Evolutionary conservation across 2,888 invertebrate species (phyloP).

Genomic region (Caenorhabditis japonica): DNA sequence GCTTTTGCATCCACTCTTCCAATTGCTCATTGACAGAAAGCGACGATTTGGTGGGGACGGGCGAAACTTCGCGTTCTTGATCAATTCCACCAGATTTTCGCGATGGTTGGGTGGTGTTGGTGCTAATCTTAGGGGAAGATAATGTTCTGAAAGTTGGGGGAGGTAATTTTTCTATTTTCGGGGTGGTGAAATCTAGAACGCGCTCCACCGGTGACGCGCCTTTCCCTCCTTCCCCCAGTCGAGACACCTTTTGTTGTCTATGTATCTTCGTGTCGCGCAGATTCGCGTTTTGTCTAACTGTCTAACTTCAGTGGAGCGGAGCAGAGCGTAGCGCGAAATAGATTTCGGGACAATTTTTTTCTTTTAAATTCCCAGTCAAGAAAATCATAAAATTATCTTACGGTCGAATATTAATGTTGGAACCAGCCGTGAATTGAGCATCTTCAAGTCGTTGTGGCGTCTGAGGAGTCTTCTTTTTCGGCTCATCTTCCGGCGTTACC

Average conservation of each 20-base stretch:
- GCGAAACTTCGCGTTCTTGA: too few species aligned
- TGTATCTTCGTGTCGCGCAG: too few species aligned
- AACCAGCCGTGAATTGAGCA: slow-evolving; percentile 18
- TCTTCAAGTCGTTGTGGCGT: slow-evolving; percentile 11
- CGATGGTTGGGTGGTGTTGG: slow-evolving; percentile 2
- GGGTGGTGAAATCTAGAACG: too few species aligned
- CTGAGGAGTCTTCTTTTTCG: slow-evolving; percentile 16
- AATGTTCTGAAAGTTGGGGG: slow-evolving; percentile 18
- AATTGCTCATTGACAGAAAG: background rate
- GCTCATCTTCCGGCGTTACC: background rate
- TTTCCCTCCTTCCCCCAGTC: too few species aligned
- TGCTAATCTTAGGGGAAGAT: slow-evolving; percentile 4
- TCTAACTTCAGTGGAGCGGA: too few species aligned
- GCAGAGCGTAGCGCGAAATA: too few species aligned
- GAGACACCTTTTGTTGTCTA: background rate
- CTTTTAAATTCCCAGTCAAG: too few species aligned
- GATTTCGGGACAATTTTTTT: too few species aligned
- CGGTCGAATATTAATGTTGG: slow-evolving; percentile 29
- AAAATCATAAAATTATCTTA: background rate
- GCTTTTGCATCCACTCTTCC: slow-evolving; percentile 22
- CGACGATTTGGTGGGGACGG: background rate
- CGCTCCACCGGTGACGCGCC: too few species aligned
- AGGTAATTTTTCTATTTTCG: too few species aligned
- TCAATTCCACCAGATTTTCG: slow-evolving; percentile 18
- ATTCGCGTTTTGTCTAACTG: too few species aligned